phyloP scores from a whole-genome alignment of 2,797 vertebrate genomes.

The Labroides dimidiatus region DNA sequence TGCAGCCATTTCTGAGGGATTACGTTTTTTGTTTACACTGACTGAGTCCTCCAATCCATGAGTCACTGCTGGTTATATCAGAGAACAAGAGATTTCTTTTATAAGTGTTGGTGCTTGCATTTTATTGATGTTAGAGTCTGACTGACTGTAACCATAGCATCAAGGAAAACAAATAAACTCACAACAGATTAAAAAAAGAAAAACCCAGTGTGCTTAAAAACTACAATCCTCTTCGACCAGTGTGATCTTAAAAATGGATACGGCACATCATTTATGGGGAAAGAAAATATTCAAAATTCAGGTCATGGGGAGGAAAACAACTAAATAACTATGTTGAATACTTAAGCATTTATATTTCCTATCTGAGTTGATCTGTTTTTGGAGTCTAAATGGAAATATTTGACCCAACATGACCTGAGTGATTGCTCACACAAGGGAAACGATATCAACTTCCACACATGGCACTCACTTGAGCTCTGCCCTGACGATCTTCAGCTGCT shows the following conservation, averaged over 20 bases:
- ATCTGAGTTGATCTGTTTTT: not conserved
- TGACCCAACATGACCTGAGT: not conserved
- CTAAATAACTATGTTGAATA: too few relatives aligned
- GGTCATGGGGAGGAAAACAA: too few relatives aligned
- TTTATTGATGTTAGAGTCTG: not conserved
- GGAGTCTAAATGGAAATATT: not conserved
- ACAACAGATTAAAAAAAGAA: too few relatives aligned
- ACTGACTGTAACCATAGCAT: not conserved
- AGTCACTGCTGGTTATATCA: not conserved
- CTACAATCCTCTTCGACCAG: not conserved
- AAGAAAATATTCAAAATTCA: too few relatives aligned
- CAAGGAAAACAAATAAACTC: not conserved
- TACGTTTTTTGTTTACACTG: not conserved
- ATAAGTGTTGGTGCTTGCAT: rapidly evolving
- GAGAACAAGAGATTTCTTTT: not conserved
- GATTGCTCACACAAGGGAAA: not conserved
- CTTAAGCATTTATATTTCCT: too few relatives aligned
- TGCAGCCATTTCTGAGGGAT: not conserved
- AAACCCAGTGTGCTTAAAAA: not conserved
- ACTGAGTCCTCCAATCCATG: not conserved
- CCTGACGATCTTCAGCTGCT: constrained; percentile 92
- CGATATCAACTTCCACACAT: not conserved
- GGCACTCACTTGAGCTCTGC: constrained; percentile 92
- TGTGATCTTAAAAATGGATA: not conserved
- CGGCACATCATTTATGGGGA: too few relatives aligned